Conservation (phyloP, 2,888 invertebrate species). For the Deroplatys truncata region DNA sequence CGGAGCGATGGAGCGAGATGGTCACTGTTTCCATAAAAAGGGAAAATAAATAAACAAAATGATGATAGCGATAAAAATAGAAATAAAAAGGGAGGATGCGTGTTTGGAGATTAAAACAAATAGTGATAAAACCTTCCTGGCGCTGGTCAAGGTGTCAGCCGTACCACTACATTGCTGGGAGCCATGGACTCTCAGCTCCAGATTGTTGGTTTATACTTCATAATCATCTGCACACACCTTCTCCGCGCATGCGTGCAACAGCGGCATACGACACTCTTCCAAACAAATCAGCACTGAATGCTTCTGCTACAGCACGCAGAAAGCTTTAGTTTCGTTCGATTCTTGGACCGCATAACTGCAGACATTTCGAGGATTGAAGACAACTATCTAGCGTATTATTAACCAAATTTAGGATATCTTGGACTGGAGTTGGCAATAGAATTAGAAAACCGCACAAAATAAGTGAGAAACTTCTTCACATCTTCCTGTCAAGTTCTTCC, state of each 20-base stretch:
- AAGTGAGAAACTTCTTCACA: no score
- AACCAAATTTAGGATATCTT: no score
- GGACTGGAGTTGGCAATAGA: no score
- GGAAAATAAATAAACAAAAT: neutral
- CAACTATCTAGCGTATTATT: no score
- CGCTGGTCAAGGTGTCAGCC: conserved; percentile 4
- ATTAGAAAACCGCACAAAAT: no score
- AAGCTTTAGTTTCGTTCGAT: no score
- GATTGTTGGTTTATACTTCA: neutral
- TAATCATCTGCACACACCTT: neutral
- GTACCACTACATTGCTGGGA: neutral
- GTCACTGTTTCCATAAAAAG: neutral
- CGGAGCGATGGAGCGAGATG: neutral
- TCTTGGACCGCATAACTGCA: no score
- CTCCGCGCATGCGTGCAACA: neutral
- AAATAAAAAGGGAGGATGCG: neutral
- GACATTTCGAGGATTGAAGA: no score
- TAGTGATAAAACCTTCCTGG: conserved; percentile 1
- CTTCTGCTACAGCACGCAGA: no score
- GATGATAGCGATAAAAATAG: neutral
- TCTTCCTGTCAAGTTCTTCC: no score
- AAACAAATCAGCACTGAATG: no score
- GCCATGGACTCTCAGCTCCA: neutral
- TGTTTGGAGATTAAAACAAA: conserved; percentile 11
- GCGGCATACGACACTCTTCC: neutral